Evolutionary conservation across 2,888 invertebrate genomes (phyloP).

Genomic region (Embidobia sp.): DNA sequence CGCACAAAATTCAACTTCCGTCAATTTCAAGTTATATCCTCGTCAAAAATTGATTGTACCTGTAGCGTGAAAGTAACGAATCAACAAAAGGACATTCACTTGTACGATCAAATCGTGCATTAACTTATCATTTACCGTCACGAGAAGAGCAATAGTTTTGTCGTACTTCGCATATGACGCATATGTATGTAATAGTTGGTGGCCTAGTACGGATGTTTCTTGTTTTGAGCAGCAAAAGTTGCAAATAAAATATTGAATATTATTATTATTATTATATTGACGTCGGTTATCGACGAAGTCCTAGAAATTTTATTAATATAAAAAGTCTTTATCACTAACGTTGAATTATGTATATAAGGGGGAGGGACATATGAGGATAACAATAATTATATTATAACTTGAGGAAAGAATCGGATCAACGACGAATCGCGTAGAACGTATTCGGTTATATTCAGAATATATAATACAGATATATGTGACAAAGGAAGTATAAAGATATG

Average conservation of each 20-base stretch:
- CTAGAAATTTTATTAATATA: slow-evolving; percentile 78
- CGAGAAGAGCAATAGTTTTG: slow-evolving; percentile 46
- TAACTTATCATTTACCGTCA: slow-evolving; percentile 13
- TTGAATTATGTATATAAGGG: slow-evolving; percentile 72
- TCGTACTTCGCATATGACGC: slow-evolving; percentile 54
- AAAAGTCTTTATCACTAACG: slow-evolving; percentile 79
- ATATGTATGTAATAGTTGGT: slow-evolving; percentile 65
- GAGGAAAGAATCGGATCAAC: slow-evolving; percentile 68
- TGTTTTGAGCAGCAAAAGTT: slow-evolving; percentile 62
- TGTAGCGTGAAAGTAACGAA: slow-evolving; percentile 50
- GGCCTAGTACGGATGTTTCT: slow-evolving; percentile 65
- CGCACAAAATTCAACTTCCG: slow-evolving; percentile 21
- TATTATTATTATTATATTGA: slow-evolving; percentile 70
- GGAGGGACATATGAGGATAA: slow-evolving; percentile 56
- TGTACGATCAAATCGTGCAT: slow-evolving; percentile 25
- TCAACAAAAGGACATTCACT: slow-evolving; percentile 9
- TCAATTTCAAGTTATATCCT: slow-evolving; percentile 35
- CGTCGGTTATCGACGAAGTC: slow-evolving; percentile 77
- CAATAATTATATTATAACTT: slow-evolving; percentile 71
- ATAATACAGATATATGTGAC: slow-evolving; percentile 63
- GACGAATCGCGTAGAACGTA: slow-evolving; percentile 67
- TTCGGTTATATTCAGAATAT: slow-evolving; percentile 63
- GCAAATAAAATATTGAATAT: slow-evolving; percentile 65
- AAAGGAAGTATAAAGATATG: slow-evolving; percentile 58
- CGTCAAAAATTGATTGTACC: slow-evolving; percentile 41